Conservation (phyloP, 2,888 invertebrate genomes). For the Phasia obesa region DNA sequence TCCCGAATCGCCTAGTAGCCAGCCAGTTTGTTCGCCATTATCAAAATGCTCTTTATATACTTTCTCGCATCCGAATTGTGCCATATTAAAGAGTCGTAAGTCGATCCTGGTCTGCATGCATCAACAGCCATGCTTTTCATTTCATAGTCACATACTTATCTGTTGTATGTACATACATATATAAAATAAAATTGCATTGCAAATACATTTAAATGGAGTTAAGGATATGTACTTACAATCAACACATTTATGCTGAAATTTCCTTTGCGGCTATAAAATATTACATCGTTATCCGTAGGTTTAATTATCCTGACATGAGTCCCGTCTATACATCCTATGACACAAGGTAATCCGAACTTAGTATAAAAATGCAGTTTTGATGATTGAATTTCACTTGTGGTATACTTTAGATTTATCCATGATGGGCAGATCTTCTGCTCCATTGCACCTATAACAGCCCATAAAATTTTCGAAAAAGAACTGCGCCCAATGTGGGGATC, state of each 20-base stretch:
- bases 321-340: slow-evolving; percentile 1
- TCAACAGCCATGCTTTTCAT: slow-evolving; percentile 11
- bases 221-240: background rate
- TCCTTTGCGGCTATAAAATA: background rate
- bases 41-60: slow-evolving; percentile 5
- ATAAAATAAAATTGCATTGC: background rate
- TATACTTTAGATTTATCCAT: slow-evolving; percentile 1
- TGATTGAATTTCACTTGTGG: background rate
- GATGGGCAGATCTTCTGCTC: background rate
- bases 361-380: background rate
- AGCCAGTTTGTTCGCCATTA: slow-evolving; percentile 2
- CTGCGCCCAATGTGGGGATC: slow-evolving; percentile 10
- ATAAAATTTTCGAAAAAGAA: slow-evolving; percentile 7
- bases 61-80: slow-evolving; percentile 2
- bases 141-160: slow-evolving; percentile 1
- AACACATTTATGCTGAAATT: background rate
- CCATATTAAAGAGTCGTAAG: slow-evolving; percentile 9
- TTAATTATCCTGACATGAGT: slow-evolving; percentile 9
- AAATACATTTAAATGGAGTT: background rate
- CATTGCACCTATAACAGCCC: slow-evolving; percentile 1
- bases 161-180: slow-evolving; percentile 4
- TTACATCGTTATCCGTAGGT: background rate
- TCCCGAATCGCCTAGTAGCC: slow-evolving; percentile 5
- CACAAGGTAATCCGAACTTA: background rate
- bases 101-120: slow-evolving; percentile 1